phyloP scores from a whole-genome alignment of 2,888 invertebrate species.

The Andrena fulva region DNA sequence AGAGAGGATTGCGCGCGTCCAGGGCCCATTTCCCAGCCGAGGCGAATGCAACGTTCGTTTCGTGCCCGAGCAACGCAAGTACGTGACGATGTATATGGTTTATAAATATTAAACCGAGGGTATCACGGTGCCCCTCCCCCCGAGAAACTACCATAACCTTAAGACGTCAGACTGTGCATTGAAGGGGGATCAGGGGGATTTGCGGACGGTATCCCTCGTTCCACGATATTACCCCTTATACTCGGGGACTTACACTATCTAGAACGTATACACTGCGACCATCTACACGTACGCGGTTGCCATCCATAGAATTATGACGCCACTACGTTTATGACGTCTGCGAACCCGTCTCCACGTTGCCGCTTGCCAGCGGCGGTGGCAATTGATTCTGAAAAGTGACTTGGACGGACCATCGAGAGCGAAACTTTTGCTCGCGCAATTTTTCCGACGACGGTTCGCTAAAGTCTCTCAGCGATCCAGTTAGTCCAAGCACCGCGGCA shows the following conservation, averaged over 20 bases:
- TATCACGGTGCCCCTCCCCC: conserved; percentile 44
- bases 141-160: conserved; percentile 69
- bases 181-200: conserved; percentile 75
- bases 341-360: not conserved
- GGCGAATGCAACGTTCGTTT: not conserved
- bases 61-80: conserved; percentile 11
- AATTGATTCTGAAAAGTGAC: conserved; percentile 50
- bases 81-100: conserved; percentile 57
- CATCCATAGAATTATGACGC: conserved; percentile 58
- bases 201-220: conserved; percentile 68
- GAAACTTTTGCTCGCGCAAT: not conserved
- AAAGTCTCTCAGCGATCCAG: not conserved
- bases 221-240: conserved; percentile 70
- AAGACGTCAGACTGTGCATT: conserved; percentile 71
- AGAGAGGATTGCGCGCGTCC: not conserved
- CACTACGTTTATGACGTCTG: conserved; percentile 37
- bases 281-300: conserved; percentile 24
- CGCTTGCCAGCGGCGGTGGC: not conserved
- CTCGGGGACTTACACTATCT: conserved; percentile 52
- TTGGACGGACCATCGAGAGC: conserved; percentile 11
- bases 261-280: conserved; percentile 32
- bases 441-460: not conserved
- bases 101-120: conserved; percentile 75
- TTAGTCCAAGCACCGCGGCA: not conserved
- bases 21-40: conserved; percentile 23